Evolutionary conservation across 1,140 invertebrate genomes (phyloP), one percentile per base, ranked within the genome.

Genomic region (Diabrotica undecimpunctata): DNA sequence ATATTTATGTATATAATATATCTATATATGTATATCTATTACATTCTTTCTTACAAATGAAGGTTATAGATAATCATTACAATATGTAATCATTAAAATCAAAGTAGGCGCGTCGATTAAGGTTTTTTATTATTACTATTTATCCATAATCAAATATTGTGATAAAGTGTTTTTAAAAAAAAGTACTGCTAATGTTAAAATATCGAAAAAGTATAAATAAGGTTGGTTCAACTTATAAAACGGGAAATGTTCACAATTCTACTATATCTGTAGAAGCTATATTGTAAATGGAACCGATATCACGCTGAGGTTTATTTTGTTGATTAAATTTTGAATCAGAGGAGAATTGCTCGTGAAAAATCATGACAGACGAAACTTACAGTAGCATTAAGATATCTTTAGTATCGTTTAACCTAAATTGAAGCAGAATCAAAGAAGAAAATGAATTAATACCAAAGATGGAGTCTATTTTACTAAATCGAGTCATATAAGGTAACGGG

Each of bases 281-380:
- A 51, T 41, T 55, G 51, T 39, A 35, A 56, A 51, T 37, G 25
- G 61, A 56, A 36, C 56, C 53, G 56, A 58, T 57, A 35, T 38
- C 60, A 39, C 61, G 8, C 41, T 12, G 37, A 51, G 62, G 13
- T 54, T n/a, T 57, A 7, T 41, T 65, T 36, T 62, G 66, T 55
- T 54, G 59, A 68, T 63, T 66, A 64, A 64, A 63, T 66, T 59
- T 65, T 52, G 61, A 25, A 25, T 25, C 25, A 25, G 25, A 25
- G 25, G 25, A 25, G 25, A 25, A 25, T 25, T 25, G 1, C 25
- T 25, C 4, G 25, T 25, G 25, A 25, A 25, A 25, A 25, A 25
- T 25, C 25, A 4, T 25, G 25, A 25, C 4, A n/a, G n/a, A n/a
- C n/a, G n/a, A n/a, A n/a, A n/a, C n/a, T n/a, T n/a, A n/a, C n/a